These are phyloP conservation scores for Macaca mulatta DNA, from an alignment of 2,113 vertebrate species.

Conservation along the genomic window DNA sequence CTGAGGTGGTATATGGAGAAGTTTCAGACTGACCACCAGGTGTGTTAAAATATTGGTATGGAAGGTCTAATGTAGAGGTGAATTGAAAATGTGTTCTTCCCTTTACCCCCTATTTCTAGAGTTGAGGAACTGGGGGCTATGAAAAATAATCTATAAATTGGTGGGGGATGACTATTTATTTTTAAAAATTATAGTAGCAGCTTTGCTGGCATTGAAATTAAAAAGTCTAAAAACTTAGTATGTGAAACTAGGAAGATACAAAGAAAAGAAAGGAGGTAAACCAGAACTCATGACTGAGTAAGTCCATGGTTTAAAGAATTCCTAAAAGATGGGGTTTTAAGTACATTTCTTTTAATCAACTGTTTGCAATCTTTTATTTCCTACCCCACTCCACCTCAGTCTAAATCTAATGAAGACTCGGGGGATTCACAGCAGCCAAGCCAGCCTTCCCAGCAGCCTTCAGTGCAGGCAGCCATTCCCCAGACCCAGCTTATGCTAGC, in stretches of 20 bases:
- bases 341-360: constrained; percentile 71
- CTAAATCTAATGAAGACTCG: constrained; percentile 94
- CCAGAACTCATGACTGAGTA: neutral
- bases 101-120: constrained; percentile 36
- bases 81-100: constrained; percentile 42
- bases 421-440: constrained; percentile 91
- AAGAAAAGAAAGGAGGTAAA: constrained; percentile 11
- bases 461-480: constrained; percentile 92
- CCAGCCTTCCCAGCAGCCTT: constrained; percentile 91
- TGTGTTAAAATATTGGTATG: neutral
- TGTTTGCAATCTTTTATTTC: constrained; percentile 80
- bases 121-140: constrained; percentile 71
- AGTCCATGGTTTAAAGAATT: constrained; percentile 15
- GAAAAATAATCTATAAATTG: constrained; percentile 58
- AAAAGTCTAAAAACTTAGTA: constrained; percentile 57
- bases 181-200: constrained; percentile 42
- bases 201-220: constrained; percentile 45
- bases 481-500: constrained; percentile 98
- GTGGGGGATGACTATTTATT: constrained; percentile 6
- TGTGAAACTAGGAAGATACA: constrained; percentile 40
- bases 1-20: neutral
- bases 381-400: constrained; percentile 83
- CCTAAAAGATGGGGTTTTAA: constrained; percentile 5
- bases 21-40: constrained; percentile 20
- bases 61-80: neutral